Evolutionary conservation across 2,888 invertebrate genomes (phyloP), one percentile per base, ranked within the genome.

Genomic region (Bibio marci): DNA sequence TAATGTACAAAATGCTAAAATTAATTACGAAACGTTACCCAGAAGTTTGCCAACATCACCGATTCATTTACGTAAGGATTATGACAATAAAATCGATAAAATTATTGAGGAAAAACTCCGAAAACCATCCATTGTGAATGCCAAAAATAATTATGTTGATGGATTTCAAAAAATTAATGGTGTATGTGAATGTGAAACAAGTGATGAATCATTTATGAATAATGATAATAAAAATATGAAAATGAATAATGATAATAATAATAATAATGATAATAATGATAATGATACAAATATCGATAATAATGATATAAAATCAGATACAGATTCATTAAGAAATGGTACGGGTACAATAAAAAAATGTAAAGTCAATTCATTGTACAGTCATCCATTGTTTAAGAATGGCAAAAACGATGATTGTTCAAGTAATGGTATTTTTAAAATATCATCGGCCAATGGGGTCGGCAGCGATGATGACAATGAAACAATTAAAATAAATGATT

Each of bases 11-110:
- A 50, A 48, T 37, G 28, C 48, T 37, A 41, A 38, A 17, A 35
- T 46, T 31, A 45, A 42, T 28, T 34, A 32, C 40, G 60, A 62
- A 18, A 31, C 36, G 49, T 15, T 33, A 17, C 59, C 62, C 43
- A 66, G 69, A 52, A 70, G 69, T 43, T 50, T 70, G 44, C 70
- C 60, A 36, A 67, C 62, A 43, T 71, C 63, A 42, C 71, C 65
- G 47, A 70, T 62, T 39, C 49, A 57, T 43, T 52, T 52, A 37
- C 60, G 69, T 17, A 60, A 60, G 36, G 38, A 43, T 26, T 45
- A 27, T 36, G 22, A 27, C 25, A 26, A 27, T 36, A 46, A 46
- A 41, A 41, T 44, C 30, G 46, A 47, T 27, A 38, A 38, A 27
- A 15, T 17, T 2, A n/a, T 33, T 17, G 33, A 33, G n/a, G 33